Evolutionary conservation across 2,797 vertebrate genomes (phyloP), one percentile per base, ranked within the genome.

Genomic region (Steatocranus sp.): DNA sequence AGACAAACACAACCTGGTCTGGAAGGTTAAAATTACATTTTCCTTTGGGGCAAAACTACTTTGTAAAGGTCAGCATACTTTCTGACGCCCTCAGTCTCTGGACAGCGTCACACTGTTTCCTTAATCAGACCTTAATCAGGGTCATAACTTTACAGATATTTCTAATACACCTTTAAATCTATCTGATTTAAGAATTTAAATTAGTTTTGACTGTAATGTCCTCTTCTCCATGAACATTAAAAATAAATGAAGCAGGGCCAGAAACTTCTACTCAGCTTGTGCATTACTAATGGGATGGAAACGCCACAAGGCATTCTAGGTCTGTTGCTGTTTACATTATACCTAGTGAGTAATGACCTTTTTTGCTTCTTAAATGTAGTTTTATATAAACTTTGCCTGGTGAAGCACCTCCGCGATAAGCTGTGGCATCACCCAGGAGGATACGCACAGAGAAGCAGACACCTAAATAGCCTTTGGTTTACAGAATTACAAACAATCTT

Each of bases 401-500:
- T 58, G 23, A 17, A 25, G 23, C 23, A 46, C 14, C 9, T 70
- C 15, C 6, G 0, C 4, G 9, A 46, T 46, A 18, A 46, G 66
- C 0, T 0, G 41, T 11, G 9, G 66, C 38, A 30, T 4, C 66
- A 70, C 23, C 4, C 38, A 1, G 23, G 66, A 46, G 38, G 9
- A 46, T 43, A 7, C 9, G 1, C 38, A 27, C 23, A 8, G 9
- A 3, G 3, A 43, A 68, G 27, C 12, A 23, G 12, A 1, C 11
- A 12, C 7, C 20, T 25, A 68, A 68, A 10, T 17, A 43, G 20
- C 8, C 14, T 27, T 9, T 27, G 14, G 15, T 70, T 70, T 46
- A 11, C 41, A 70, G 66, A 18, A 70, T 43, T 70, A 18, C 41
- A 43, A 73, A 48, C 25, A 11, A 73, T 8, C 68, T 73, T 73